A percentile compares a stretch with the other conserved stretches of the same genome.
These are phyloP conservation scores for Drosophila lini DNA, from an alignment of 1,140 invertebrate species.

Conservation along the genomic window DNA sequence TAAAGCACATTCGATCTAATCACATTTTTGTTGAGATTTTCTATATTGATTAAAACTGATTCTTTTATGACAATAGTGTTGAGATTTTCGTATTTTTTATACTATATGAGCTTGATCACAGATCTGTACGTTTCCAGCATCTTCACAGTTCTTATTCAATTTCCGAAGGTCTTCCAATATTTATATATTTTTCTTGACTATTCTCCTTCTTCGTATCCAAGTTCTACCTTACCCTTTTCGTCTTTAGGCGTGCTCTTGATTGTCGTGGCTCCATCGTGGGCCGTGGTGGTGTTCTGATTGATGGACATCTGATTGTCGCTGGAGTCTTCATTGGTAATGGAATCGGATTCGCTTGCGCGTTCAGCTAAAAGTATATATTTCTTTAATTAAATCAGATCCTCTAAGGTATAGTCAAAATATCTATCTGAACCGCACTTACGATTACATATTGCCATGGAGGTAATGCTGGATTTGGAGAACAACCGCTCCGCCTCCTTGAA, in stretches of 20 bases:
- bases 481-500: constrained; percentile 99
- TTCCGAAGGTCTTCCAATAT: not conserved
- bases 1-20: not conserved
- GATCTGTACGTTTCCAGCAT: not conserved
- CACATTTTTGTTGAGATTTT: not conserved
- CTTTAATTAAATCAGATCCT: not conserved
- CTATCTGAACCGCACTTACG: constrained; percentile 80
- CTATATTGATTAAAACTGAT: not conserved
- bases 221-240: constrained; percentile 66
- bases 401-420: not conserved
- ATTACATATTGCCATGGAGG: constrained; percentile 96
- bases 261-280: constrained; percentile 87
- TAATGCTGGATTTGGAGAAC: constrained; percentile 99
- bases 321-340: constrained; percentile 91
- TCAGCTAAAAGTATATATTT: constrained; percentile 86
- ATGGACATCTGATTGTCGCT: constrained; percentile 89
- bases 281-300: constrained; percentile 88
- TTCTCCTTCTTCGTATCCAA: not conserved
- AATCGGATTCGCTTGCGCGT: constrained; percentile 94
- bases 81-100: not conserved
- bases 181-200: not conserved
- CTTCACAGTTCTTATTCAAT: not conserved
- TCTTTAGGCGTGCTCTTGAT: constrained; percentile 88
- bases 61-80: not conserved
- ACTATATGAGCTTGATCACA: not conserved